These are phyloP conservation scores for Liparis tanakae DNA, from an alignment of 2,797 vertebrate genomes.

Conservation along the genomic window DNA sequence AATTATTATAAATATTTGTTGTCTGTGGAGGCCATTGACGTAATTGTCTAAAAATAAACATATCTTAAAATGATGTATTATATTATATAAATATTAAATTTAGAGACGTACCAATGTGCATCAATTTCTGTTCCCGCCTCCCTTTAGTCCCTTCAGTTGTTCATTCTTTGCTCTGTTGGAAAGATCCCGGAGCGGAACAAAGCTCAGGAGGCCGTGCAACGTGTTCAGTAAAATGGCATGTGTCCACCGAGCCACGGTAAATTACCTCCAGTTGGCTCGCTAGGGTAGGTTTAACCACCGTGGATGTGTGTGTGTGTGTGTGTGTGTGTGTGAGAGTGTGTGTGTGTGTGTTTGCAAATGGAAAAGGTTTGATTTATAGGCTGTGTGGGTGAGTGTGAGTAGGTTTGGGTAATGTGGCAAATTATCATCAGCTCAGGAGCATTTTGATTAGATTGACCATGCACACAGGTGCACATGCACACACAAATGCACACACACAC, in stretches of 20 bases:
- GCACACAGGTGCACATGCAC: conserved; percentile 18
- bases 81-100: neutral
- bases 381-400: conserved; percentile 59
- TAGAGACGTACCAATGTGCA: conserved; percentile 24
- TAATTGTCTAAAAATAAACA: conserved; percentile 5
- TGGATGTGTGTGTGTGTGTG: conserved; percentile 42
- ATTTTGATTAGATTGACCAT: conserved; percentile 70
- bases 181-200: conserved; percentile 67
- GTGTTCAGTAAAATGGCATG: conserved; percentile 80
- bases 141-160: conserved; percentile 60
- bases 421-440: conserved; percentile 68
- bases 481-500: conserved; percentile 34
- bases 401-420: conserved; percentile 51
- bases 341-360: conserved; percentile 29
- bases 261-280: conserved; percentile 80
- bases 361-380: conserved; percentile 43
- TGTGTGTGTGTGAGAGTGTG: conserved; percentile 28
- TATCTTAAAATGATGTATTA: neutral
- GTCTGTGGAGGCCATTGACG: neutral
- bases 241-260: conserved; percentile 77
- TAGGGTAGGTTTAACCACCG: conserved; percentile 69
- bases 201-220: conserved; percentile 73
- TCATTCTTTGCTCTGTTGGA: conserved; percentile 73
- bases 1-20: conserved; percentile 16
- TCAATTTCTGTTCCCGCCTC: conserved; percentile 34